Conservation (phyloP, 2,888 invertebrate genomes). For the Orthosia gracilis region DNA sequence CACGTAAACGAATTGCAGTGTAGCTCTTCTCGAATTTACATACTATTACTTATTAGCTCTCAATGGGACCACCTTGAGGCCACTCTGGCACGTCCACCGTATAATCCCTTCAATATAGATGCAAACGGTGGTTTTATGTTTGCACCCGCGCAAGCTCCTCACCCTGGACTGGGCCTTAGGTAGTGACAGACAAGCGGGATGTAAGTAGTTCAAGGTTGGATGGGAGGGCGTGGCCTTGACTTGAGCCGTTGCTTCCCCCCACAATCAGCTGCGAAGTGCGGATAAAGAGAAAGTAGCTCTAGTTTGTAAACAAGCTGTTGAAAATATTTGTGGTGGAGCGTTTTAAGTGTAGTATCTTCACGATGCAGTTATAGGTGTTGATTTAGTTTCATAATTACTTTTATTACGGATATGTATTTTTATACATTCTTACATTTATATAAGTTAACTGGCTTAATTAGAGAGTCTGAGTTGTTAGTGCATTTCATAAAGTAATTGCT, state of each 20-base stretch:
- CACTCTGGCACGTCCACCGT: too few relatives aligned
- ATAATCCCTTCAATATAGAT: not conserved
- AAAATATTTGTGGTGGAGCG: not conserved
- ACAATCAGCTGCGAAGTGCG: conserved; percentile 15
- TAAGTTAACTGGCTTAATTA: not conserved
- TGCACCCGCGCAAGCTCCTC: not conserved
- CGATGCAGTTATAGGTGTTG: not conserved
- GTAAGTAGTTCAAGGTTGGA: conserved; percentile 42
- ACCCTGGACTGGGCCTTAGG: not conserved
- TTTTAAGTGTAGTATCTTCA: not conserved
- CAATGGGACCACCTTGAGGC: too few relatives aligned
- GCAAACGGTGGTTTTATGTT: not conserved
- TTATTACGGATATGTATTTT: not conserved
- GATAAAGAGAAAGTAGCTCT: conserved; percentile 43
- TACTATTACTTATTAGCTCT: too few relatives aligned
- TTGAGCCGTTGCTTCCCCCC: conserved; percentile 10
- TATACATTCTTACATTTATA: not conserved
- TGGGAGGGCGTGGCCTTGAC: conserved; percentile 23
- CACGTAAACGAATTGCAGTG: too few relatives aligned
- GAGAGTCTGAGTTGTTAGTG: not conserved
- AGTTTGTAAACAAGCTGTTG: conserved; percentile 6
- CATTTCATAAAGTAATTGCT: conserved; percentile 2
- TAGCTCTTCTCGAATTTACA: too few relatives aligned
- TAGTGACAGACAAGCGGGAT: conserved; percentile 13
- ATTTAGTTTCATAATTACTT: not conserved